Conservation (phyloP, 2,113 vertebrate genomes). For the Ophiodon elongatus region DNA sequence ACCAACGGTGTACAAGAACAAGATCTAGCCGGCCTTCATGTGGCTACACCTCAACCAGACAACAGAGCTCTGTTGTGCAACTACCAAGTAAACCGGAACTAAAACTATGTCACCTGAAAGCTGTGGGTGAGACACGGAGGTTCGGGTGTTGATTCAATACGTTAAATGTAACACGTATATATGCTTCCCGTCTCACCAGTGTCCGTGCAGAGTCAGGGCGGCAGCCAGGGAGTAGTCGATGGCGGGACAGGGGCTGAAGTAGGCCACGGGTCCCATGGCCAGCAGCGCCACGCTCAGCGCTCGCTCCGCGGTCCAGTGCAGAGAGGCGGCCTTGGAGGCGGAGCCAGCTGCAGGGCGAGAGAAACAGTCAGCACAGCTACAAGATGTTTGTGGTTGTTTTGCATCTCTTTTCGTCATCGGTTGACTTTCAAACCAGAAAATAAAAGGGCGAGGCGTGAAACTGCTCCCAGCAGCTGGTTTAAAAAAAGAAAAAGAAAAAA, state of each 20-base stretch:
- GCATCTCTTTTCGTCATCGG: too few relatives aligned
- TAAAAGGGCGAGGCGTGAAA: too few relatives aligned
- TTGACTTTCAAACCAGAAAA: too few relatives aligned
- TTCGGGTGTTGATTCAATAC: too few relatives aligned
- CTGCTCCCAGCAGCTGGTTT: too few relatives aligned
- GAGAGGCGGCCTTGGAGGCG: constrained; percentile 89
- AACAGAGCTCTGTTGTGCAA: too few relatives aligned
- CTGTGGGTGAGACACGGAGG: not conserved
- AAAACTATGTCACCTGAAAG: not conserved
- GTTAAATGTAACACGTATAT: too few relatives aligned
- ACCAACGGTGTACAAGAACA: not conserved
- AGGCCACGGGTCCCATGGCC: constrained; percentile 91
- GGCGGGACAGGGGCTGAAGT: constrained; percentile 86
- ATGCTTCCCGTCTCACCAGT: too few relatives aligned
- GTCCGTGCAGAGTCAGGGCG: constrained; percentile 91
- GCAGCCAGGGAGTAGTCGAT: constrained; percentile 95
- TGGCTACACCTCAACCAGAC: not conserved
- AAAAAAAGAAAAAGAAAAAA: too few relatives aligned
- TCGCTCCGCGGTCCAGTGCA: constrained; percentile 95
- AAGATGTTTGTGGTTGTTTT: too few relatives aligned
- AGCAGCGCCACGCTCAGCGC: constrained; percentile 89
- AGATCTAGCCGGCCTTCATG: not conserved
- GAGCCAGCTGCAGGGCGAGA: constrained; percentile 74
- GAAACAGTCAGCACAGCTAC: not conserved
- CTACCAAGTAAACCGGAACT: constrained; percentile 19